phyloP scores from a whole-genome alignment of 2,888 invertebrate genomes.

The Carterocephalus palaemon region DNA sequence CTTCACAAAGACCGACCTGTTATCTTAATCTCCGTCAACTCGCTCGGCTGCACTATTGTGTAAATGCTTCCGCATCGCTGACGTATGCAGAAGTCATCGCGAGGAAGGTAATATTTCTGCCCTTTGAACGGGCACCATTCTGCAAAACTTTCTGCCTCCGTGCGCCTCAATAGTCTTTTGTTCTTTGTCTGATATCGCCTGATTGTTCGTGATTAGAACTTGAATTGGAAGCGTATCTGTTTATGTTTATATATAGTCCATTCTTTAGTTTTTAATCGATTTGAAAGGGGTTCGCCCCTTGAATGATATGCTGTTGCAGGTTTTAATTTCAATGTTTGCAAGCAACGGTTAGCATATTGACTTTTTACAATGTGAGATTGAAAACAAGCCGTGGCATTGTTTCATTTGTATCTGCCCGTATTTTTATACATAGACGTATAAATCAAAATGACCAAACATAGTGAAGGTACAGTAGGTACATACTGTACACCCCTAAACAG shows the following conservation, averaged over 20 bases:
- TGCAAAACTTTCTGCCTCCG: conserved; percentile 16
- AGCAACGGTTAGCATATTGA: conserved; percentile 11
- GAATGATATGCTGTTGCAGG: conserved; percentile 12
- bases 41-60: conserved; percentile 52
- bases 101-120: conserved; percentile 56
- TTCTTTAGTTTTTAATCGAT: conserved; percentile 22
- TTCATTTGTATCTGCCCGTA: conserved; percentile 8
- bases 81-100: conserved; percentile 40
- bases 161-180: conserved; percentile 20
- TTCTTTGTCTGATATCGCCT: conserved; percentile 24
- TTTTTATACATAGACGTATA: too few relatives aligned
- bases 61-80: conserved; percentile 50
- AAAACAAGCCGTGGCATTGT: conserved; percentile 9
- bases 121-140: conserved; percentile 43
- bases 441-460: too few relatives aligned
- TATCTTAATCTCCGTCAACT: conserved; percentile 66
- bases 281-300: conserved; percentile 16
- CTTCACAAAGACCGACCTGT: conserved; percentile 51
- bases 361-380: conserved; percentile 12
- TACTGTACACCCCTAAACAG: too few relatives aligned
- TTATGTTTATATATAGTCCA: conserved; percentile 5
- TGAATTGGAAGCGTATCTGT: conserved; percentile 14
- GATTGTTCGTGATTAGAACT: conserved; percentile 26
- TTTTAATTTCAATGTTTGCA: conserved; percentile 20
- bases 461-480: too few relatives aligned